These are phyloP conservation scores for Seira sanloemensis DNA, from an alignment of 2,888 invertebrate species.

Conservation along the genomic window DNA sequence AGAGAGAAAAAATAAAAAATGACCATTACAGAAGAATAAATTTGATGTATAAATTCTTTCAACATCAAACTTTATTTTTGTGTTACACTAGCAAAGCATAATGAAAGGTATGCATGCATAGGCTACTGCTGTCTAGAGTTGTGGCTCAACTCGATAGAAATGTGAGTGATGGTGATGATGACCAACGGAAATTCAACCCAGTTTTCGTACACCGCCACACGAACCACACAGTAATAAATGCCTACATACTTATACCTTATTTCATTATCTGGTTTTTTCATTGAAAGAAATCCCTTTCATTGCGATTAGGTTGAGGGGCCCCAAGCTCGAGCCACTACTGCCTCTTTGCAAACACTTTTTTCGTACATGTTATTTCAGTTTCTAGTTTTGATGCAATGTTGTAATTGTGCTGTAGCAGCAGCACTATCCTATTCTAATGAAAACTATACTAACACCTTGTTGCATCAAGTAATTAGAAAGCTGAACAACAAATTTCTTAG, in stretches of 20 bases:
- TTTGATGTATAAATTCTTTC: not conserved
- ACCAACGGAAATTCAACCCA: constrained; percentile 59
- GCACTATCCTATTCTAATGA: not conserved
- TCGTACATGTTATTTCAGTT: too few species aligned
- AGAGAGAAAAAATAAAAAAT: too few species aligned
- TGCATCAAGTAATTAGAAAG: not conserved
- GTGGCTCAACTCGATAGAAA: not conserved
- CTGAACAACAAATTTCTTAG: too few species aligned
- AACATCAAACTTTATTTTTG: constrained; percentile 5
- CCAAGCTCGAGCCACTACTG: not conserved
- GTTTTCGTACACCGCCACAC: constrained; percentile 26
- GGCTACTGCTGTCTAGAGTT: not conserved
- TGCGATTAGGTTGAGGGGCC: not conserved
- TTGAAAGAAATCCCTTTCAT: not conserved
- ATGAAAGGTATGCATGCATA: not conserved
- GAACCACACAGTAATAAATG: not conserved
- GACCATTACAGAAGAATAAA: not conserved
- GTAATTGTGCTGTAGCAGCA: not conserved
- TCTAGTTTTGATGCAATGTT: constrained; percentile 3
- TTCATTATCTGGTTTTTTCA: constrained; percentile 14
- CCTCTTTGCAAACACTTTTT: not conserved
- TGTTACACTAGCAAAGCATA: not conserved
- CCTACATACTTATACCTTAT: constrained; percentile 7
- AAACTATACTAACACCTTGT: not conserved
- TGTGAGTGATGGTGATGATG: constrained; percentile 28